A percentile compares a stretch with the other conserved stretches of the same genome.
phyloP scores from a whole-genome alignment of 1,140 invertebrate species.

The Heliconius hewitsoni region DNA sequence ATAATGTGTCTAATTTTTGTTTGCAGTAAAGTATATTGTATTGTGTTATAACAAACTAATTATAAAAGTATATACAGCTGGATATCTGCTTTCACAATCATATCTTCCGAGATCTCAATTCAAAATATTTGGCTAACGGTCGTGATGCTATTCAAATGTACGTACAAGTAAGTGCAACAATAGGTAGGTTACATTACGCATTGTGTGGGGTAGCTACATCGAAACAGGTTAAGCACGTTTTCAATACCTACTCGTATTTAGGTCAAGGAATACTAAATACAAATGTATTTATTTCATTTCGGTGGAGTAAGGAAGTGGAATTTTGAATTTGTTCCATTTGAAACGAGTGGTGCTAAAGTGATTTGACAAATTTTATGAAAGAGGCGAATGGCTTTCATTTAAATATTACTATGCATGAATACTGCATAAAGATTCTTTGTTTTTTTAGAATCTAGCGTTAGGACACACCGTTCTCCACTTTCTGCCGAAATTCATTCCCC shows the following conservation, averaged over 20 bases:
- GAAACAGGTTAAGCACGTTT: conserved; percentile 7
- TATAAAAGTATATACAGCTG: background rate
- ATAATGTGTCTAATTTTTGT: no score
- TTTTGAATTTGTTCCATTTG: background rate
- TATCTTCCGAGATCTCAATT: background rate
- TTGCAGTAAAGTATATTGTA: no score
- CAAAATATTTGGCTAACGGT: background rate
- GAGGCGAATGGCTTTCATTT: background rate
- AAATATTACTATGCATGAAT: background rate
- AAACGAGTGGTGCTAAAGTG: background rate
- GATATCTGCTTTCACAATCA: background rate
- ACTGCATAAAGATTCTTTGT: no score
- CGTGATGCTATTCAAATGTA: background rate
- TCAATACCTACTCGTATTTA: background rate
- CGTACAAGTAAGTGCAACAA: conserved; percentile 7
- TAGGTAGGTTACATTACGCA: conserved; percentile 2
- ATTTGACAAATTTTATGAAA: background rate
- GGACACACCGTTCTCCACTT: no score
- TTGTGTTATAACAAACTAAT: no score
- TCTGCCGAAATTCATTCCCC: no score
- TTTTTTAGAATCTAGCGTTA: no score
- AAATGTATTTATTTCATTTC: background rate
- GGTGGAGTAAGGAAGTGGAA: background rate
- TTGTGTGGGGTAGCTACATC: conserved; percentile 10
- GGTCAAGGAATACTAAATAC: conserved; percentile 10